These are phyloP conservation scores for Paramuricea clavata DNA, from an alignment of 92 coral and sea anemone genomes.

Conservation along the genomic window DNA sequence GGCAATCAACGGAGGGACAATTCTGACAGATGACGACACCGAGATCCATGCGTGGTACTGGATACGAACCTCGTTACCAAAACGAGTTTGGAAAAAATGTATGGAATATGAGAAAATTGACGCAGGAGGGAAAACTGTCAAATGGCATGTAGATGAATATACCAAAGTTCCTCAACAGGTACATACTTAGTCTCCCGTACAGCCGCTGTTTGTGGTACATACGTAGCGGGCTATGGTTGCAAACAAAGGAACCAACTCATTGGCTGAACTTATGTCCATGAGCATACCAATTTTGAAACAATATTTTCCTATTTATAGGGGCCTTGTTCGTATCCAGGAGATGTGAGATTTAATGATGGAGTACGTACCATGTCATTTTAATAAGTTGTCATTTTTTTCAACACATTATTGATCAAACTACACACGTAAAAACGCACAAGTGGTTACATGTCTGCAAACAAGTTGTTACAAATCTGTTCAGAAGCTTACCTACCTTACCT, in stretches of 20 bases:
- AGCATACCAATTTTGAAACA: background rate
- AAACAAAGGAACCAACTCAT: too few relatives aligned
- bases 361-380: background rate
- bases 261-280: too few relatives aligned
- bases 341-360: background rate
- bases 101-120: background rate
- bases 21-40: background rate
- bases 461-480: too few relatives aligned
- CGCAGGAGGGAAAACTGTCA: background rate
- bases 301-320: background rate
- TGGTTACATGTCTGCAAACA: too few relatives aligned
- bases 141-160: background rate
- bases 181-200: too few relatives aligned
- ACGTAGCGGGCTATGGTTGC: too few relatives aligned
- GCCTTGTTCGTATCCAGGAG: background rate
- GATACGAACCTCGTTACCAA: background rate
- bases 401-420: too few relatives aligned
- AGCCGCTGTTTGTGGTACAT: too few relatives aligned
- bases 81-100: constrained; percentile 1
- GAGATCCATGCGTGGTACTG: constrained; percentile 5
- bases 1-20: background rate
- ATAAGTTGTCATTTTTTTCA: background rate
- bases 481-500: too few relatives aligned
- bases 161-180: background rate
- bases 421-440: too few relatives aligned